Evolutionary conservation across 2,113 vertebrate species (phyloP), one percentile per base, ranked within the genome.

Genomic region (Coptodon rendalli): DNA sequence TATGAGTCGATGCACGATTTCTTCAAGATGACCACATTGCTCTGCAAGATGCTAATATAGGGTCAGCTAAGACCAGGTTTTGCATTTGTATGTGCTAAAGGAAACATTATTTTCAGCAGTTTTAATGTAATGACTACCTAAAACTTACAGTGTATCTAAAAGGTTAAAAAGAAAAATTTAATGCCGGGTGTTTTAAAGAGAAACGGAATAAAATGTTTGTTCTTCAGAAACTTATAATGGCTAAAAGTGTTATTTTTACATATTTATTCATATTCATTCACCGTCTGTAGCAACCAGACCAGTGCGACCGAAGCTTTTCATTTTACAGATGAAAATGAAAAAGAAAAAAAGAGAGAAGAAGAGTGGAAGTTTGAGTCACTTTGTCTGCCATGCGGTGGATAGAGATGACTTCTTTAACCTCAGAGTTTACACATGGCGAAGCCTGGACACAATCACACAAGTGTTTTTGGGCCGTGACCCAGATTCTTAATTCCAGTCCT

Each of bases 391-490:
- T 31, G 71, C 6, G 6, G 43, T 50, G 43, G 43, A 50, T 78
- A 78, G 16, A 50, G 10, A 88, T 91, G 85, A 94, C 90, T 94
- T 92, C 86, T 85, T 92, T 71, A 89, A 91, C 88, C 86, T 83
- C 78, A 54, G 83, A 83, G 81, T 87, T 90, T 83, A 82, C 91
- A 82, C 80, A 57, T 48, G 29, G 82, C 84, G 34, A 92, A 89
- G 87, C 89, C 83, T 82, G 89, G 48, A 93, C 89, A 96, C 94
- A 96, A 95, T 93, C 61, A 59, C 82, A 56, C 80, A 82, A 93
- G 94, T 95, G 94, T 96, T 94, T 95, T 89, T 91, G 86, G 93
- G 92, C 91, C 80, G 81, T 93, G 94, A 94, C 92, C 92, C 91
- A 95, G 83, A 94, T 94, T 91, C 88, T 86, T 88, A 87, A 87